These are phyloP conservation scores for Thaumatotibia leucotreta DNA, from an alignment of 1,140 invertebrate genomes.

Conservation along the genomic window DNA sequence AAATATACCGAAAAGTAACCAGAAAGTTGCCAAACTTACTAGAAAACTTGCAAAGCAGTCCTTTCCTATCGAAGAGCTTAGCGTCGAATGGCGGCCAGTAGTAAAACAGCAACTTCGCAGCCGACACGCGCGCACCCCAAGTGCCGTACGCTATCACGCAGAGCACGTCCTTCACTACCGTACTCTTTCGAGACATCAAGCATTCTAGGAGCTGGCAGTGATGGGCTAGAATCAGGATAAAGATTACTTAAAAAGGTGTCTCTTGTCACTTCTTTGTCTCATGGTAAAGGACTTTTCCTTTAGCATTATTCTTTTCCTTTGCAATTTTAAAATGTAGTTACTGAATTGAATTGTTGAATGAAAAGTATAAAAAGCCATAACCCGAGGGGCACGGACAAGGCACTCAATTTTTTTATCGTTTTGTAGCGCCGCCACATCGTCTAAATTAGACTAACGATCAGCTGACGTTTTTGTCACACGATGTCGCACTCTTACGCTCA, in stretches of 20 bases:
- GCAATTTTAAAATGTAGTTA: no score
- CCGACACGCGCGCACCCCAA: slow-evolving; percentile 91
- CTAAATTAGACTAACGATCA: no score
- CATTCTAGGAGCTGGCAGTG: slow-evolving; percentile 97
- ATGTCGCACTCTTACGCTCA: no score
- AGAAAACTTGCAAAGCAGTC: slow-evolving; percentile 92
- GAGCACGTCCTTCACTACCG: slow-evolving; percentile 94
- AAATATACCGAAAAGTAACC: no score
- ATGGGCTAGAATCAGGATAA: slow-evolving; percentile 80
- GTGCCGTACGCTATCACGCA: slow-evolving; percentile 98
- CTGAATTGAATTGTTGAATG: no score
- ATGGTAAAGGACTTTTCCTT: no score
- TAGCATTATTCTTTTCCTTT: no score
- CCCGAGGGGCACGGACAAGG: no score
- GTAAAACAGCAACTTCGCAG: slow-evolving; percentile 97
- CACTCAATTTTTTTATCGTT: no score
- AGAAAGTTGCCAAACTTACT: slow-evolving; percentile 79
- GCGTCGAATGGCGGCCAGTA: slow-evolving; percentile 99
- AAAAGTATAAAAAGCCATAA: no score
- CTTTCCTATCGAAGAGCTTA: slow-evolving; percentile 92
- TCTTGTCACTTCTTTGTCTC: neutral
- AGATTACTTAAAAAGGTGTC: neutral
- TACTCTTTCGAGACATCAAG: slow-evolving; percentile 93
- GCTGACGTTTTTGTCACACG: no score
- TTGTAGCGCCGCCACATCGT: no score